phyloP scores from a whole-genome alignment of 2,113 vertebrate species.

The Osmerus mordax region DNA sequence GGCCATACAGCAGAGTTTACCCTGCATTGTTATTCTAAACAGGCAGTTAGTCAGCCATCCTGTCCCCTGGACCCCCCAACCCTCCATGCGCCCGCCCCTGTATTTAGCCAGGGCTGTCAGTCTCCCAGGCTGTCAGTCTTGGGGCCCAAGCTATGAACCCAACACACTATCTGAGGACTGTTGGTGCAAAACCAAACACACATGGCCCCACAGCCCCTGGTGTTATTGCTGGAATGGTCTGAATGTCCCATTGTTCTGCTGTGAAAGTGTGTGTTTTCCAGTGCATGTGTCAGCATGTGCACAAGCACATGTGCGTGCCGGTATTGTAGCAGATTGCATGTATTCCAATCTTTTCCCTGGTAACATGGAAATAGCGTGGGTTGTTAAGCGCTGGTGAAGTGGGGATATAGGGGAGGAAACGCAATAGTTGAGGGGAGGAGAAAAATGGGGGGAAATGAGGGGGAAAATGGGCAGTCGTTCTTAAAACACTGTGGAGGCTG shows the following conservation, averaged over 20 bases:
- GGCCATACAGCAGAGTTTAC: slow-evolving; percentile 38
- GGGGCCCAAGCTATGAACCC: slow-evolving; percentile 57
- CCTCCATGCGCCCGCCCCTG: slow-evolving; percentile 44
- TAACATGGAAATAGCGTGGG: slow-evolving; percentile 25
- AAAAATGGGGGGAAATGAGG: background rate
- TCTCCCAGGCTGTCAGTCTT: slow-evolving; percentile 16
- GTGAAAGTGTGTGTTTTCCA: slow-evolving; percentile 9
- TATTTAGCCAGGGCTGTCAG: slow-evolving; percentile 33
- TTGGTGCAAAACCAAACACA: slow-evolving; percentile 41
- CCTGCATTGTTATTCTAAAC: slow-evolving; percentile 66
- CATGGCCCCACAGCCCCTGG: slow-evolving; percentile 47
- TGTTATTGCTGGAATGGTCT: slow-evolving; percentile 50
- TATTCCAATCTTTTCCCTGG: slow-evolving; percentile 41
- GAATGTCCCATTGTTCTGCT: slow-evolving; percentile 59
- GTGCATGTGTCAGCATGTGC: slow-evolving; percentile 10
- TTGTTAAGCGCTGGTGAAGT: slow-evolving; percentile 26
- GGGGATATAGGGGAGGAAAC: slow-evolving; percentile 52
- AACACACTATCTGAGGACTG: slow-evolving; percentile 55
- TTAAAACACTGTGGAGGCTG: slow-evolving; percentile 66
- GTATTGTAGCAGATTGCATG: slow-evolving; percentile 20
- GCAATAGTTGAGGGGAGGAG: slow-evolving; percentile 38
- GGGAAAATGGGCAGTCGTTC: slow-evolving; percentile 45
- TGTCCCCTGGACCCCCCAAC: slow-evolving; percentile 16
- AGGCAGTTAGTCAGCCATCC: slow-evolving; percentile 33
- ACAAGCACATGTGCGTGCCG: slow-evolving; percentile 8